Conservation (phyloP, 2,888 invertebrate species). For the Diaprepes abbreviatus region DNA sequence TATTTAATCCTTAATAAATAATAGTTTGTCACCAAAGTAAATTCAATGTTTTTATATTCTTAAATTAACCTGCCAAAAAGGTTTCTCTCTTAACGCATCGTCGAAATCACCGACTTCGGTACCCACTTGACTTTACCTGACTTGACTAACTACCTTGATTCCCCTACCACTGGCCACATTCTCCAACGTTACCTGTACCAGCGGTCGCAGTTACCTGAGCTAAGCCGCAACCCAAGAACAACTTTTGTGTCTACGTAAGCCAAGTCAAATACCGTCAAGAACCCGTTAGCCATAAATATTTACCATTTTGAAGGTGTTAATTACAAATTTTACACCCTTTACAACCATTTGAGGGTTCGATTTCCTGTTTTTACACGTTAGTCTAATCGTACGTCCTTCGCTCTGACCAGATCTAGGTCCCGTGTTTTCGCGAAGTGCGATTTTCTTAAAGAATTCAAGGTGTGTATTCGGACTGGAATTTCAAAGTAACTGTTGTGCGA, state of each 20-base stretch:
- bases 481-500: conserved; percentile 44
- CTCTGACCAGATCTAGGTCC: conserved; percentile 17
- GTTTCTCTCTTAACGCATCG: conserved; percentile 19
- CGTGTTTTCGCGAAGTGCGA: conserved; percentile 35
- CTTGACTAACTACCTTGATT: conserved; percentile 22
- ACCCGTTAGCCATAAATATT: conserved; percentile 42
- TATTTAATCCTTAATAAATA: too few relatives aligned
- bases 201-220: conserved; percentile 45
- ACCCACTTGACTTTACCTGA: conserved; percentile 29
- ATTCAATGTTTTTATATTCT: too few relatives aligned
- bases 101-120: conserved; percentile 18
- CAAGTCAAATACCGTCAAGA: conserved; percentile 28
- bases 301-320: conserved; percentile 26
- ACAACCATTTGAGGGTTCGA: not conserved
- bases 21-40: too few relatives aligned
- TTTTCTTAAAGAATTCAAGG: conserved; percentile 48
- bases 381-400: not conserved
- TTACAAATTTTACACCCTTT: conserved; percentile 15
- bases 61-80: not conserved
- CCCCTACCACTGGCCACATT: conserved; percentile 39
- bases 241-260: conserved; percentile 43
- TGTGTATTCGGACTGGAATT: conserved; percentile 47
- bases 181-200: conserved; percentile 42
- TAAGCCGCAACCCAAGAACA: conserved; percentile 38
- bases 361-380: not conserved